Percentiles rank a stretch among this genome's conserved stretches.
phyloP scores from a whole-genome alignment of 2,113 vertebrate genomes.

The Acinonyx jubatus region DNA sequence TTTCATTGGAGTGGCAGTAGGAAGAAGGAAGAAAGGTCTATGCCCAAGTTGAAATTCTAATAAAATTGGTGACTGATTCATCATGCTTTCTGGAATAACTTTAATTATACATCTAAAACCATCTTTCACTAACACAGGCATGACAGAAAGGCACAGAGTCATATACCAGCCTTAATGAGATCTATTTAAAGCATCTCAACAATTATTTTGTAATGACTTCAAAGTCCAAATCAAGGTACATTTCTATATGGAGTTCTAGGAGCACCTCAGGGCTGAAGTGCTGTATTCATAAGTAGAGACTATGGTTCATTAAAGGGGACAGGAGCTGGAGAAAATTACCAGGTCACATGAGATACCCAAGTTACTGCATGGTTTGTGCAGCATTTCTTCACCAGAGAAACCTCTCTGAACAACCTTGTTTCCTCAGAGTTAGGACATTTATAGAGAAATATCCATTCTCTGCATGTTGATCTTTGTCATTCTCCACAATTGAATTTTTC shows the following conservation, averaged over 20 bases:
- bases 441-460: background rate
- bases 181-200: conserved; percentile 51
- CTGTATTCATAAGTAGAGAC: background rate
- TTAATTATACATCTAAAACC: conserved; percentile 55
- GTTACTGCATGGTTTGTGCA: background rate
- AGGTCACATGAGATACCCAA: background rate
- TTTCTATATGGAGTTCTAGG: background rate
- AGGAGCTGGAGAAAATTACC: background rate
- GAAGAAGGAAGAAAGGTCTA: background rate
- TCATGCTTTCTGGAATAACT: conserved; percentile 48
- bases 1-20: background rate
- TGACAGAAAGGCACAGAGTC: conserved; percentile 8
- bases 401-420: background rate
- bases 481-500: background rate
- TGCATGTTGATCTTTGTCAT: background rate
- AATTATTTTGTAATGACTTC: conserved; percentile 43
- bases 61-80: conserved; percentile 44
- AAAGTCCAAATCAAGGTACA: conserved; percentile 38
- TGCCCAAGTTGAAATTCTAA: conserved; percentile 45
- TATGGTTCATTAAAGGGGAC: background rate
- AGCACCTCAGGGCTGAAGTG: background rate
- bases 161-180: background rate
- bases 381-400: background rate
- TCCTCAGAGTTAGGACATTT: background rate
- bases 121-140: background rate